Evolutionary conservation across 2,888 invertebrate genomes (phyloP).

Genomic region (Euzophera pinguis): DNA sequence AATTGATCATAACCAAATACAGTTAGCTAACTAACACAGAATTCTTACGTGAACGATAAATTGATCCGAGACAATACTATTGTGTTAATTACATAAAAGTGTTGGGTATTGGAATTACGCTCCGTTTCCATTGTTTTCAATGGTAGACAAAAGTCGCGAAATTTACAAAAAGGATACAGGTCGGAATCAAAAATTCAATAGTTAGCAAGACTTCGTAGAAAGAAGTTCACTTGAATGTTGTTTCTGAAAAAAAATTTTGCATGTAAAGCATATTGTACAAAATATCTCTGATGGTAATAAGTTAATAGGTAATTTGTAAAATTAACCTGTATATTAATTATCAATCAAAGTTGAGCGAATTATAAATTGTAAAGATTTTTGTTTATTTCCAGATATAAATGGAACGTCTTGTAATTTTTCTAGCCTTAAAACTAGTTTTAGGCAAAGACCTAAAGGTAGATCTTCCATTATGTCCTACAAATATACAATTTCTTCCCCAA

Average conservation of each 20-base stretch:
- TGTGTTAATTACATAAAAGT: constrained; percentile 32
- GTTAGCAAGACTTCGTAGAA: background rate
- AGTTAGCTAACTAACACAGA: background rate
- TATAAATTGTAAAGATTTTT: too few relatives aligned
- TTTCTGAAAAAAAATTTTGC: background rate
- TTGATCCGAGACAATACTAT: constrained; percentile 21
- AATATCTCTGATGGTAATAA: too few relatives aligned
- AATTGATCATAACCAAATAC: too few relatives aligned
- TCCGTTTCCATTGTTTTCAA: constrained; percentile 22
- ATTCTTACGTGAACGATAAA: background rate
- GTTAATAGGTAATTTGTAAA: too few relatives aligned
- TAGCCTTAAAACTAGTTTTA: background rate
- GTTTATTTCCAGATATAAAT: too few relatives aligned
- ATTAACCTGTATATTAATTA: too few relatives aligned
- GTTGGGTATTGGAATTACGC: constrained; percentile 19
- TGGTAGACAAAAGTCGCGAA: background rate
- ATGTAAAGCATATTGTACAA: too few relatives aligned
- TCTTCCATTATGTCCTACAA: constrained; percentile 60
- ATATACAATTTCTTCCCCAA: constrained; percentile 59
- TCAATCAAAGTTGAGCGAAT: too few relatives aligned
- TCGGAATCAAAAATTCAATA: background rate
- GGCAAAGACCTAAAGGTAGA: constrained; percentile 36
- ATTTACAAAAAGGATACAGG: constrained; percentile 34
- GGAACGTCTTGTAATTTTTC: constrained; percentile 18
- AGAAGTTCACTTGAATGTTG: background rate